Evolutionary conservation across 2,797 vertebrate species (phyloP).

Genomic region (Merluccius polli): DNA sequence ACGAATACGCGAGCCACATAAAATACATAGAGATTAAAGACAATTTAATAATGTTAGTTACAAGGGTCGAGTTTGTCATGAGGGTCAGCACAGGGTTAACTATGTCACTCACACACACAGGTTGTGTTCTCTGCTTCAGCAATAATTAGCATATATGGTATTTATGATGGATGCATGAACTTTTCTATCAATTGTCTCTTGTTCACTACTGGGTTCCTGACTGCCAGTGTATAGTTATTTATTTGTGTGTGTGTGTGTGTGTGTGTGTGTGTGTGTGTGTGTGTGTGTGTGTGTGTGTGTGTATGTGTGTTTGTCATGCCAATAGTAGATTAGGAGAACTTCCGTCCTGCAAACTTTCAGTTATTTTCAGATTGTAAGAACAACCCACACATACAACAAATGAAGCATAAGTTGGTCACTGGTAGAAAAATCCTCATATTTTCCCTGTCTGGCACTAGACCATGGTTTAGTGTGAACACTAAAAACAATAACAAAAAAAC

Average conservation of each 20-base stretch:
- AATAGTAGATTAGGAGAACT: not conserved
- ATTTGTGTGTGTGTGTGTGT: not conserved
- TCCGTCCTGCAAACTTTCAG: not conserved
- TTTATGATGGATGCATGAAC: too few relatives aligned
- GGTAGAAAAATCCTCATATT: not conserved
- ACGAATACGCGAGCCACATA: too few relatives aligned
- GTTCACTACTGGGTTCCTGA: too few relatives aligned
- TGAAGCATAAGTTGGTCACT: not conserved
- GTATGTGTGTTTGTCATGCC: not conserved
- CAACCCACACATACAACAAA: conserved; percentile 1
- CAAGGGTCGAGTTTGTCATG: not conserved
- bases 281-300: not conserved
- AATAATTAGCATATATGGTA: not conserved
- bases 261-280: not conserved
- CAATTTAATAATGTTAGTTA: not conserved
- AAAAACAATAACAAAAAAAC: not conserved
- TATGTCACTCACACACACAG: not conserved
- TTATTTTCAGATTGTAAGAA: not conserved
- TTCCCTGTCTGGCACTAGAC: not conserved
- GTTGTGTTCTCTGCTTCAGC: not conserved
- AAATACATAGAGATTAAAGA: too few relatives aligned
- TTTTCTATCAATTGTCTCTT: too few relatives aligned
- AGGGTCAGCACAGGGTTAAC: not conserved
- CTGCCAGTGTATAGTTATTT: too few relatives aligned
- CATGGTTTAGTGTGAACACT: not conserved